Evolutionary conservation across 2,888 invertebrate species (phyloP).

Genomic region (Mythimna lalbum): DNA sequence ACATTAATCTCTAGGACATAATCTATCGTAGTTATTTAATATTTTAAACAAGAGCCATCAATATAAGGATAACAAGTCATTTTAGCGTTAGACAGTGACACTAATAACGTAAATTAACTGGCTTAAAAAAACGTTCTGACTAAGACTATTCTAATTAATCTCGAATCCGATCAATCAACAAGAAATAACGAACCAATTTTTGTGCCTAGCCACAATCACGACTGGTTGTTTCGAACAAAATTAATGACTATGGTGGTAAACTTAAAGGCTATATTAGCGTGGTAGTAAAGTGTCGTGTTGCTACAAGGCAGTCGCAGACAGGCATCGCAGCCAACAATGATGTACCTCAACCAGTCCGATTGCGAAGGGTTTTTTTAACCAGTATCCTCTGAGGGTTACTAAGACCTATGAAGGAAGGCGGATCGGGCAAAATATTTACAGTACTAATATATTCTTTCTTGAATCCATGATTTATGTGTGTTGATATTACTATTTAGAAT

Average conservation of each 20-base stretch:
- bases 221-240: constrained; percentile 36
- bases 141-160: constrained; percentile 53
- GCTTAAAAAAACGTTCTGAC: constrained; percentile 13
- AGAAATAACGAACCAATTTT: constrained; percentile 65
- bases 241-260: constrained; percentile 22
- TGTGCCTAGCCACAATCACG: constrained; percentile 62
- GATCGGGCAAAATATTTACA: constrained; percentile 36
- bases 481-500: too few species aligned
- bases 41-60: background rate
- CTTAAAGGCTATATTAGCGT: constrained; percentile 64
- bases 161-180: constrained; percentile 57
- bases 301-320: constrained; percentile 75
- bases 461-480: too few species aligned
- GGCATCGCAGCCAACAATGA: constrained; percentile 84
- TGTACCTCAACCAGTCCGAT: constrained; percentile 85
- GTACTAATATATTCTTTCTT: background rate
- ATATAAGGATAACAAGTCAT: background rate
- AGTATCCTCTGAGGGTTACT: constrained; percentile 75
- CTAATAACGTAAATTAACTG: background rate
- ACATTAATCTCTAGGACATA: constrained; percentile 4
- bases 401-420: constrained; percentile 57
- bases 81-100: background rate
- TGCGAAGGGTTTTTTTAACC: constrained; percentile 82
- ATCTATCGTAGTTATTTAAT: background rate
- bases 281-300: constrained; percentile 68